Evolutionary conservation across 2,888 invertebrate species (phyloP), one percentile per base, ranked within the genome.

Genomic region (Dicyrtoma fusca): DNA sequence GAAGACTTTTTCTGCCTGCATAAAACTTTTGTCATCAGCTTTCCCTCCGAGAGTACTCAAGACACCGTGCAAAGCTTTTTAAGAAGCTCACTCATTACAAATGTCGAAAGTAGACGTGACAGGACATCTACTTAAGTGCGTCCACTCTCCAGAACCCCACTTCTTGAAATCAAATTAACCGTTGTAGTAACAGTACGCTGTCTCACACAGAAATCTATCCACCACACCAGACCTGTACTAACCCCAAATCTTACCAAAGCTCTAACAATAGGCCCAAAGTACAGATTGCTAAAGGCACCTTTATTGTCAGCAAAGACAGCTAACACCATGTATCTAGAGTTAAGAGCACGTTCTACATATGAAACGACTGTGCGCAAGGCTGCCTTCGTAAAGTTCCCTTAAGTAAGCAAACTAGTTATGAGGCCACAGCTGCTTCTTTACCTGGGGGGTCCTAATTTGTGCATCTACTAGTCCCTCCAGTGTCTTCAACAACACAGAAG

Each of bases 211-310:
- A 34, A 34, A 8, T 34, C 34, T 34, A 34, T 34, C 34, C 8
- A 34, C 8, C 34, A 5, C 34, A 5, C 8, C 8, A 34, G 34
- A 3, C 3, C 3, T 34, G 26, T 10, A 14, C 69, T 25, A 1
- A 76, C 63, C 1, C 61, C 61, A n/a, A 68, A 14, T 21, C 45
- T 34, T 1, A 44, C 26, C 6, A 77, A n/a, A 0, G 78, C 75
- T 1, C 61, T 19, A 0, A 26, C 19, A 13, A 81, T 74, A 0
- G 78, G 51, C 1, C 63, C 45, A 57, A 72, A 72, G 1, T 74
- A 62, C 3, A 75, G 74, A 19, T 79, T 78, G 57, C 76, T 79
- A 68, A 82, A 81, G 8, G 81, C 80, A 5, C 81, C 81, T 55
- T 81, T 78, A n/a, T 79, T 79, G 44, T 81, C 81, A 2, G 78